Conservation (phyloP, 2,113 vertebrate genomes). For the Sigmodon hispidus region DNA sequence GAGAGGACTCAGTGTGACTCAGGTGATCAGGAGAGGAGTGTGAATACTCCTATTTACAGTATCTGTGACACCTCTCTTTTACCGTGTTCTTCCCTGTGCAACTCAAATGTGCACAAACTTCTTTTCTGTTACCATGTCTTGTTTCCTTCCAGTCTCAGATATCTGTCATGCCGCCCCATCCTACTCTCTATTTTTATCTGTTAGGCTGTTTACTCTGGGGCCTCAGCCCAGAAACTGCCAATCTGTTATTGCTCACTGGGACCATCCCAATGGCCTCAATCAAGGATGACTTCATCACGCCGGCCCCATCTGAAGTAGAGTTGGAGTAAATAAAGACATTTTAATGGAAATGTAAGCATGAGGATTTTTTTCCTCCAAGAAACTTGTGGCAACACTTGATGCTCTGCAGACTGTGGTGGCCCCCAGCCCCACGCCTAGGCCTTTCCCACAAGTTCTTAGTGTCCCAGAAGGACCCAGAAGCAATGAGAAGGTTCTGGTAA, state of each 20-base stretch:
- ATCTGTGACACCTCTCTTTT: conserved; percentile 50
- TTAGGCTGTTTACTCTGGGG: background rate
- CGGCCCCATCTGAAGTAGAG: background rate
- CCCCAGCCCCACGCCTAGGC: conserved; percentile 55
- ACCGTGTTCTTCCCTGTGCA: conserved; percentile 48
- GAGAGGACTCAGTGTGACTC: background rate
- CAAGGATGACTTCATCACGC: background rate
- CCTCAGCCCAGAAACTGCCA: background rate
- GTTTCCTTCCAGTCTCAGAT: conserved; percentile 36
- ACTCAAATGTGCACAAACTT: conserved; percentile 53
- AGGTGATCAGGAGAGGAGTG: conserved; percentile 59
- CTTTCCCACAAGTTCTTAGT: conserved; percentile 55
- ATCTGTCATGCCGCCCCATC: background rate
- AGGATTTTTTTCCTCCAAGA: conserved; percentile 47
- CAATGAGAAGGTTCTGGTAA: conserved; percentile 48
- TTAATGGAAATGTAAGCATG: background rate
- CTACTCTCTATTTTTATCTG: background rate
- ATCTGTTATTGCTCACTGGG: background rate
- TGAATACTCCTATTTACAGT: conserved; percentile 70
- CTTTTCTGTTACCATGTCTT: conserved; percentile 57
- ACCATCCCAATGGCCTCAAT: background rate
- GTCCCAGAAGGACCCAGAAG: conserved; percentile 9
- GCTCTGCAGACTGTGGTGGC: conserved; percentile 66
- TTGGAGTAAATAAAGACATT: background rate
- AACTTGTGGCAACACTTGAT: conserved; percentile 70